These are phyloP conservation scores for Furcula furcula DNA, from an alignment of 2,888 invertebrate species.

Conservation along the genomic window DNA sequence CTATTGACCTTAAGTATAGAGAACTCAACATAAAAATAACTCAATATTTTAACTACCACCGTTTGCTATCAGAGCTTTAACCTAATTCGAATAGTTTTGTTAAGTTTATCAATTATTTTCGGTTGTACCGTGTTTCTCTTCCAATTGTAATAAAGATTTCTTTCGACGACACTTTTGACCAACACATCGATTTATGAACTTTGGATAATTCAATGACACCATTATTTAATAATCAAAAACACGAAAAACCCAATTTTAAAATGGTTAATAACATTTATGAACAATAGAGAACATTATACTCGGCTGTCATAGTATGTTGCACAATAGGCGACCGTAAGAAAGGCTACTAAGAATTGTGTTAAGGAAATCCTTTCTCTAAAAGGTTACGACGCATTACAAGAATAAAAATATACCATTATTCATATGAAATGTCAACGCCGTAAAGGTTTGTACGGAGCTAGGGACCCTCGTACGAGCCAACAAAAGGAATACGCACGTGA, in stretches of 20 bases:
- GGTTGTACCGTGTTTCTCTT: too few species aligned
- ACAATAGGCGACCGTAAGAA: conserved; percentile 22
- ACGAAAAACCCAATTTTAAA: neutral
- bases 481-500: conserved; percentile 62
- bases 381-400: conserved; percentile 35
- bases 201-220: too few species aligned
- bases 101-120: too few species aligned
- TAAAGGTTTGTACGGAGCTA: conserved; percentile 37
- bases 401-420: conserved; percentile 43
- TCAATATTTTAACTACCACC: too few species aligned
- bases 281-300: conserved; percentile 2
- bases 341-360: conserved; percentile 26
- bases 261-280: neutral
- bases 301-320: conserved; percentile 11
- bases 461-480: conserved; percentile 38
- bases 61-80: too few species aligned
- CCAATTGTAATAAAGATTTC: too few species aligned
- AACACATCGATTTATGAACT: too few species aligned
- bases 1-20: too few species aligned
- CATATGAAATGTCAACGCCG: conserved; percentile 46
- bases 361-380: conserved; percentile 39
- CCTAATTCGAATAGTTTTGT: too few species aligned
- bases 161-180: too few species aligned
- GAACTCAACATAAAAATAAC: too few species aligned
- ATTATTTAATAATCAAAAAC: too few species aligned